Evolutionary conservation across 2,888 invertebrate genomes (phyloP).

Genomic region (Conistra vaccinii): DNA sequence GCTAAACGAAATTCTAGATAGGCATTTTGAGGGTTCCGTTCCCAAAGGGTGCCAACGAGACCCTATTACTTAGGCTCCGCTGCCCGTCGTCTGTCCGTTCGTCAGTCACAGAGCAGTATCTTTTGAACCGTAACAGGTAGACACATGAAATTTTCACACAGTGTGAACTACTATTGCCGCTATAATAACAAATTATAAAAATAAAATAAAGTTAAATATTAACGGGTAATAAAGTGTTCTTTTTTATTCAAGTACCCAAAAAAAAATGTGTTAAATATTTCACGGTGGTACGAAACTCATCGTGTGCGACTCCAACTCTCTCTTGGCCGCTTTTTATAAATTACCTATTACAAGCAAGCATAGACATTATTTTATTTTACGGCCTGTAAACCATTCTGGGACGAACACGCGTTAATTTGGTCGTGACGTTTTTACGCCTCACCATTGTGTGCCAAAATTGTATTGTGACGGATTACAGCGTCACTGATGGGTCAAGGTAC

Average conservation of each 20-base stretch:
- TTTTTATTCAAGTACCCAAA: no score
- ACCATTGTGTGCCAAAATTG: constrained; percentile 17
- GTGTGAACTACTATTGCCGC: neutral
- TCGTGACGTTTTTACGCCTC: constrained; percentile 28
- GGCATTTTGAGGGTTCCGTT: neutral
- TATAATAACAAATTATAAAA: neutral
- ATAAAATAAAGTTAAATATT: no score
- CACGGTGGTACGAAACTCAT: neutral
- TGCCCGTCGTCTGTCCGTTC: neutral
- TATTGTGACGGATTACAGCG: constrained; percentile 30
- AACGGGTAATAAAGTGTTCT: no score
- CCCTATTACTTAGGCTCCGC: neutral
- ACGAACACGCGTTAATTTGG: constrained; percentile 20
- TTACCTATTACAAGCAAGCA: neutral
- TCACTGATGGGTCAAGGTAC: constrained; percentile 10
- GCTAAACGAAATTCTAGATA: constrained; percentile 26
- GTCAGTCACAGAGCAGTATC: neutral
- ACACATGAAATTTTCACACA: neutral
- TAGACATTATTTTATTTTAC: constrained; percentile 30
- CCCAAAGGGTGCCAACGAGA: neutral
- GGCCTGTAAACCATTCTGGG: constrained; percentile 17
- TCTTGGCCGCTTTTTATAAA: neutral
- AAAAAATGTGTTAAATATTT: no score
- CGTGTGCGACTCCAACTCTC: neutral
- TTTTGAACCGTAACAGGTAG: neutral